Conservation (phyloP, 1,140 invertebrate genomes). For the Nomia melanderi region DNA sequence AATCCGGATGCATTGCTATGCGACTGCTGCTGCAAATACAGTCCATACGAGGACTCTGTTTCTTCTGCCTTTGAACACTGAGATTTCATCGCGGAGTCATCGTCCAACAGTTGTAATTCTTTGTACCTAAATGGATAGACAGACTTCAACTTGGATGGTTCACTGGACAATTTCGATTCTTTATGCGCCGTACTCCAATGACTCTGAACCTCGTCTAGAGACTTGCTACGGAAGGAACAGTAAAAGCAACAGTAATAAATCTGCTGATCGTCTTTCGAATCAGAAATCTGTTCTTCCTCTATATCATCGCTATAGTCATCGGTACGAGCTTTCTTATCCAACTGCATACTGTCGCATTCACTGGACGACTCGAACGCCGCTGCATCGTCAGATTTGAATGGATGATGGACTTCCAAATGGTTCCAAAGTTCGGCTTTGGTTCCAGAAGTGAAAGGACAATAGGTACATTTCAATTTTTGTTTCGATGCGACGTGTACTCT, state of each 20-base stretch:
- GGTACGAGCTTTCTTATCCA: conserved; percentile 9
- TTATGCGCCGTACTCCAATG: conserved; percentile 70
- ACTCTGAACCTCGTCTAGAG: conserved; percentile 54
- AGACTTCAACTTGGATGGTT: not conserved
- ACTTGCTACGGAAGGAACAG: conserved; percentile 65
- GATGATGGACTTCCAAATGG: conserved; percentile 74
- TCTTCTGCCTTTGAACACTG: conserved; percentile 16
- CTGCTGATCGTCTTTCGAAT: not conserved
- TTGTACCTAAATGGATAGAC: conserved; percentile 63
- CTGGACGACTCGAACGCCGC: not conserved
- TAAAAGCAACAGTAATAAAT: conserved; percentile 70
- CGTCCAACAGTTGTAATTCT: conserved; percentile 14
- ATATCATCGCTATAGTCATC: conserved; percentile 59
- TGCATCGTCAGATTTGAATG: conserved; percentile 56
- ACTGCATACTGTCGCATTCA: not conserved
- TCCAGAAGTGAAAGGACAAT: conserved; percentile 69
- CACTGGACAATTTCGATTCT: conserved; percentile 25
- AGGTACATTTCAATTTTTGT: conserved; percentile 65
- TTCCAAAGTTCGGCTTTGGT: conserved; percentile 67
- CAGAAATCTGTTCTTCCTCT: conserved; percentile 54
- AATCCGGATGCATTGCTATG: not conserved
- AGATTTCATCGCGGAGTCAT: not conserved
- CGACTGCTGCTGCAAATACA: conserved; percentile 21
- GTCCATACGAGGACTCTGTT: not conserved
- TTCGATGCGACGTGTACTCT: conserved; percentile 61